Conservation (phyloP, 2,797 vertebrate genomes). For the Xenopus petersii region DNA sequence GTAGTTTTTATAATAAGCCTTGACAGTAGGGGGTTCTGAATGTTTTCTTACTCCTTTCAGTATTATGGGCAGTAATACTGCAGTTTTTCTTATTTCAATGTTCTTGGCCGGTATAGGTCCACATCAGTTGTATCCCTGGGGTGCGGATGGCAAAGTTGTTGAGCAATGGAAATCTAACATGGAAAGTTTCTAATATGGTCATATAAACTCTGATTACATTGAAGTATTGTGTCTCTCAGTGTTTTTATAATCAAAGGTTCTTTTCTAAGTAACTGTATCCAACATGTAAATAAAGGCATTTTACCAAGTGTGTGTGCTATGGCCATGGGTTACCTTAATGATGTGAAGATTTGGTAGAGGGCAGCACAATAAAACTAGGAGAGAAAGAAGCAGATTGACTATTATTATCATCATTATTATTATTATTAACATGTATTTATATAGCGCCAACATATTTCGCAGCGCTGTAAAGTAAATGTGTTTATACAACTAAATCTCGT, state of each 20-base stretch:
- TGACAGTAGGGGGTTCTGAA: slow-evolving; percentile 23
- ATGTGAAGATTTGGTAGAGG: too few species aligned
- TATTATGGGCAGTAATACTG: slow-evolving; percentile 10
- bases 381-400: too few species aligned
- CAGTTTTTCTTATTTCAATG: not conserved
- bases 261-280: too few species aligned
- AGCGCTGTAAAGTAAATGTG: too few species aligned
- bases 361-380: too few species aligned
- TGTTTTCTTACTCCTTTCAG: slow-evolving; percentile 3
- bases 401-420: too few species aligned
- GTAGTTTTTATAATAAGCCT: slow-evolving; percentile 19
- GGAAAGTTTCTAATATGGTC: not conserved
- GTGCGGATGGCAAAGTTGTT: slow-evolving; percentile 6
- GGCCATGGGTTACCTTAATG: too few species aligned
- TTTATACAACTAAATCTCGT: too few species aligned
- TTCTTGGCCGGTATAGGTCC: not conserved
- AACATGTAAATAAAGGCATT: too few species aligned
- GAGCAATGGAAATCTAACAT: not conserved
- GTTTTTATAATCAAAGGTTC: not conserved
- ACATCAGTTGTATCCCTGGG: not conserved
- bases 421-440: too few species aligned
- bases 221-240: not conserved
- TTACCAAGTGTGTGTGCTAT: too few species aligned
- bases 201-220: not conserved
- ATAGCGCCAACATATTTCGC: too few species aligned